A percentile compares a stretch with the other conserved stretches of the same genome.
Conservation (phyloP, 2,113 vertebrate genomes). For the Donacobius atricapilla region DNA sequence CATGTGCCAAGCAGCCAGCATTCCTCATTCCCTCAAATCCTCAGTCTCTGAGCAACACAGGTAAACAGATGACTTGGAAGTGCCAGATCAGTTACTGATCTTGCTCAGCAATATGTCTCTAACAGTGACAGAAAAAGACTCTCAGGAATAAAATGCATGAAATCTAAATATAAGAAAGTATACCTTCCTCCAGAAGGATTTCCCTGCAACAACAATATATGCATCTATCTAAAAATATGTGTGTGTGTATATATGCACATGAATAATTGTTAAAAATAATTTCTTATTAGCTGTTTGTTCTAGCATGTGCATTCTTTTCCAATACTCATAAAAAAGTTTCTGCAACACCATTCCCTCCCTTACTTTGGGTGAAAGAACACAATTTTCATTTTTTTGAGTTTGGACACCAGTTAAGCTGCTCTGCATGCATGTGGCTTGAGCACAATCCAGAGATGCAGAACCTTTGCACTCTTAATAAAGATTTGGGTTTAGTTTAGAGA, state of each 20-base stretch:
- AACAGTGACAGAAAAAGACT: neutral
- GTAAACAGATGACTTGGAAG: neutral
- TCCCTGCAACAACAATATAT: neutral
- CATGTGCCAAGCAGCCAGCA: neutral
- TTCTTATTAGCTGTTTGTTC: neutral
- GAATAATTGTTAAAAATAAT: neutral
- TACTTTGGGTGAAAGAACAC: neutral
- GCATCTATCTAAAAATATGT: neutral
- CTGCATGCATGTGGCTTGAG: neutral
- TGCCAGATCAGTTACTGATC: neutral
- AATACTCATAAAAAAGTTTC: neutral
- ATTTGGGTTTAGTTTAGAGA: neutral
- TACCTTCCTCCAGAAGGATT: neutral
- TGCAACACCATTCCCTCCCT: neutral
- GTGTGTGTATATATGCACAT: fast-evolving
- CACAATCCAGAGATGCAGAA: neutral
- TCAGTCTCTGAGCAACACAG: neutral
- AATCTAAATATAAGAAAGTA: neutral
- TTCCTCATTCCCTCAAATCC: neutral
- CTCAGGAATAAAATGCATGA: neutral
- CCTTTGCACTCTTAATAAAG: neutral
- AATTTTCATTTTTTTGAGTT: neutral
- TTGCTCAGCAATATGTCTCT: neutral
- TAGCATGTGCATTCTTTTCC: neutral
- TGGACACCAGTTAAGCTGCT: neutral